These are phyloP conservation scores for Macropis europaea DNA, from an alignment of 2,888 invertebrate species.

Conservation along the genomic window DNA sequence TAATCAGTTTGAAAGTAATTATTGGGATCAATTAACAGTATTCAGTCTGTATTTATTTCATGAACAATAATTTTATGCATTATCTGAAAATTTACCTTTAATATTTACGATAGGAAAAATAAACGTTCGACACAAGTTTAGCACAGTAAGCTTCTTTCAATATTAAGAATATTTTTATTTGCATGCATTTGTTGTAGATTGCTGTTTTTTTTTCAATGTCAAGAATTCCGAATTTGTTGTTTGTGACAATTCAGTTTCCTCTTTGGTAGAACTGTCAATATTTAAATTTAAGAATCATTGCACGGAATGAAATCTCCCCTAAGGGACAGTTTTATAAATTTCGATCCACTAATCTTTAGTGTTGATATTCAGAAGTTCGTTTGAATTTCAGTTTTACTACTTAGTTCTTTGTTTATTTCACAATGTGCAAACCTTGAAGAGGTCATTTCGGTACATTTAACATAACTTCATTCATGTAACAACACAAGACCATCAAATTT, in stretches of 20 bases:
- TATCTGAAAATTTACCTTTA: neutral
- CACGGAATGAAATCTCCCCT: slow-evolving; percentile 76
- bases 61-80: neutral
- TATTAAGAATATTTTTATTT: slow-evolving; percentile 43
- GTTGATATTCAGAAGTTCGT: slow-evolving; percentile 56
- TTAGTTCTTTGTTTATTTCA: slow-evolving; percentile 59
- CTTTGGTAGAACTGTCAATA: slow-evolving; percentile 72
- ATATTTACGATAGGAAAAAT: slow-evolving; percentile 4
- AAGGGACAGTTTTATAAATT: slow-evolving; percentile 78
- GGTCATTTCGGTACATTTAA: slow-evolving; percentile 35
- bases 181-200: slow-evolving; percentile 67
- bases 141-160: slow-evolving; percentile 20
- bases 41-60: neutral
- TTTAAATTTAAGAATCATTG: slow-evolving; percentile 75
- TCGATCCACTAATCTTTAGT: slow-evolving; percentile 48
- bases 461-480: slow-evolving; percentile 6
- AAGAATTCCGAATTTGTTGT: slow-evolving; percentile 49
- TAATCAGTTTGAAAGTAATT: neutral
- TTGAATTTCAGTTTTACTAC: slow-evolving; percentile 64
- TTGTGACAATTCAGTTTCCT: slow-evolving; percentile 56
- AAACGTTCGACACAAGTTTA: slow-evolving; percentile 6
- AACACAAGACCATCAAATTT: slow-evolving; percentile 6
- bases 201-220: slow-evolving; percentile 34
- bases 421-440: slow-evolving; percentile 59
- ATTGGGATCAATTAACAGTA: neutral